Evolutionary conservation across 2,797 vertebrate genomes (phyloP), one percentile per base, ranked within the genome.

Genomic region (Phrynocephalus vlangalii): DNA sequence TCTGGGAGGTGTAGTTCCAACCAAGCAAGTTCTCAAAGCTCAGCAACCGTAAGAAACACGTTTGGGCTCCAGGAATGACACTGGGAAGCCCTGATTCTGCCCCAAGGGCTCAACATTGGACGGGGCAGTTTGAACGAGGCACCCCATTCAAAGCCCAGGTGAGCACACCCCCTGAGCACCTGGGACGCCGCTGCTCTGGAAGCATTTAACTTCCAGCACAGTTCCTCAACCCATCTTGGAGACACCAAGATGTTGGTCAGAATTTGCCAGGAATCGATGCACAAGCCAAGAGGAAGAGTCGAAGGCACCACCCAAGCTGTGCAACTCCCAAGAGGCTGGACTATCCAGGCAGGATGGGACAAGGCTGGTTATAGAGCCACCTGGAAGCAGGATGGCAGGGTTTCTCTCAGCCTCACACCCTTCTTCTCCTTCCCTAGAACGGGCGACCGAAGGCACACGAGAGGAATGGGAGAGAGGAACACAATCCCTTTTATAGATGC

Each of bases 351-450:
- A 56, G 7, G 60, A 5, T 15, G 10, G 10, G 48, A 28, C 1
- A 66, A 26, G 26, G 13, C 22, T 18, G 66, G 67, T 68, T 24
- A n/a, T 33, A 3, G 20, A 94, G 94, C 93, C 89, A 91, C 89
- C 88, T 22, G 84, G 90, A 84, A 84, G 88, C 85, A 86, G 80
- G 81, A 87, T 84, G 79, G 8, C 26, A 10, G 3, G 8, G 9
- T 91, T 96, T 92, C 96, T 93, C 94, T 90, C 70, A 11, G 94
- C 94, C 95, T 96, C 95, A 96, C 85, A 48, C 84, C 87, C 79
- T 11, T 91, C 91, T 4, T 9, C 10, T 28, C 68, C 18, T 7
- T 28, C 52, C 52, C 52, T 8, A 52, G 52, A 52, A 28, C 68
- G 6, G 77, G 90, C 66, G 3, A 30, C n/a, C 38, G 3, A 20